Evolutionary conservation across 2,888 invertebrate genomes (phyloP).

Genomic region (Papilio elwesi): DNA sequence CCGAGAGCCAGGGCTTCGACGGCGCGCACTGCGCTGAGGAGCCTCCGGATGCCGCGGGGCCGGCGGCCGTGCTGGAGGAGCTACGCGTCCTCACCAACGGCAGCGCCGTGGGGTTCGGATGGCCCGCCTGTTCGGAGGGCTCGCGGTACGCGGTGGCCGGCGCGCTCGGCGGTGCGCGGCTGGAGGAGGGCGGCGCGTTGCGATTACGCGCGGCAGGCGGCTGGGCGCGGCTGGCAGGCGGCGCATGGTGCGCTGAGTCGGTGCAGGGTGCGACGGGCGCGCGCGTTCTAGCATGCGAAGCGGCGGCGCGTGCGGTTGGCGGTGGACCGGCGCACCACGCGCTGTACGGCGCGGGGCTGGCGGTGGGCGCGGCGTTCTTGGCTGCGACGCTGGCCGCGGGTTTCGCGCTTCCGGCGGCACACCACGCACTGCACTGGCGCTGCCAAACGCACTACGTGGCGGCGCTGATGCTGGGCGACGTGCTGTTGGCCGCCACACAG

Average conservation of each 20-base stretch:
- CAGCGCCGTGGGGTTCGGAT: slow-evolving; percentile 75
- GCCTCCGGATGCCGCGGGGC: slow-evolving; percentile 56
- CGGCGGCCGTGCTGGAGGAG: slow-evolving; percentile 63
- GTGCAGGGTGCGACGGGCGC: slow-evolving; percentile 70
- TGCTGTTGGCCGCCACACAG: slow-evolving; percentile 91
- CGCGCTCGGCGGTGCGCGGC: slow-evolving; percentile 76
- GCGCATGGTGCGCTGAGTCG: slow-evolving; percentile 82
- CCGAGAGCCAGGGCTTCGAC: slow-evolving; percentile 85
- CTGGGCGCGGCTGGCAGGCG: slow-evolving; percentile 70
- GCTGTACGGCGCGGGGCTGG: slow-evolving; percentile 90
- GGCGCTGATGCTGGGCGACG: slow-evolving; percentile 91
- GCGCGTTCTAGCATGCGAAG: slow-evolving; percentile 66
- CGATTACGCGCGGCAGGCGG: slow-evolving; percentile 70
- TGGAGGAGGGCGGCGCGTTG: slow-evolving; percentile 83
- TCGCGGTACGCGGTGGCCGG: slow-evolving; percentile 85
- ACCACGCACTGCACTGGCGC: slow-evolving; percentile 94
- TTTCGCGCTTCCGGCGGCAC: slow-evolving; percentile 91
- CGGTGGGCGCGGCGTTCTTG: slow-evolving; percentile 92
- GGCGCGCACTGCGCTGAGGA: slow-evolving; percentile 76
- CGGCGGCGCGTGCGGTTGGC: slow-evolving; percentile 65
- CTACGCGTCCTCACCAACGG: slow-evolving; percentile 62
- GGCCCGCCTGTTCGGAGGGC: slow-evolving; percentile 80
- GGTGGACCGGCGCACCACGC: slow-evolving; percentile 80
- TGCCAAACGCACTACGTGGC: slow-evolving; percentile 95
- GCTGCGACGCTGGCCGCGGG: slow-evolving; percentile 92